Conservation (phyloP, 92 coral and sea anemone species). For the Metridium senile region DNA sequence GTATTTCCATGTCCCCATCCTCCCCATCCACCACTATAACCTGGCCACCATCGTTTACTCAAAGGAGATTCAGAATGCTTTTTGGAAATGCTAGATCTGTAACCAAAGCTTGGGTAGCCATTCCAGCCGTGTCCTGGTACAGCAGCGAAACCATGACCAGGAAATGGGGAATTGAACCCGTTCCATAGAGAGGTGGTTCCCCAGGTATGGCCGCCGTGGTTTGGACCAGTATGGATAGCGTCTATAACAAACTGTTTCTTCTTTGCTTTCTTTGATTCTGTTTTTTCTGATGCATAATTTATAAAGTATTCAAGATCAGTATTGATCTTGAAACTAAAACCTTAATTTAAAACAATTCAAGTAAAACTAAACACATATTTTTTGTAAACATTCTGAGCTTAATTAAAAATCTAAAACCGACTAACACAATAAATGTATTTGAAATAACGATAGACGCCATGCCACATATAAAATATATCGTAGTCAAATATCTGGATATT, state of each 20-base stretch:
- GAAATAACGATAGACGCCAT: no score
- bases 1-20: constrained; percentile 78
- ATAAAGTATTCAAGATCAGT: background rate
- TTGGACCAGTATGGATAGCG: constrained; percentile 90
- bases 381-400: no score
- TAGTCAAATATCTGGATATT: no score
- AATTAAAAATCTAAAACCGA: no score
- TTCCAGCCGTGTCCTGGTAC: constrained; percentile 58
- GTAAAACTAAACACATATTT: no score
- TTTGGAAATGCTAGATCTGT: constrained; percentile 62
- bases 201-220: constrained; percentile 86
- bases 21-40: constrained; percentile 92
- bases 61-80: constrained; percentile 17
- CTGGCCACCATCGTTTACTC: constrained; percentile 92
- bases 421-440: no score
- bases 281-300: constrained; percentile 2
- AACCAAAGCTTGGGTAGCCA: constrained; percentile 72
- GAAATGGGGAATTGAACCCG: constrained; percentile 37
- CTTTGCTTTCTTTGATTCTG: constrained; percentile 43
- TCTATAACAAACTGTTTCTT: constrained; percentile 91
- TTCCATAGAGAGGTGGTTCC: constrained; percentile 80
- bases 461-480: no score
- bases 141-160: constrained; percentile 59
- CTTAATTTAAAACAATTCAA: no score
- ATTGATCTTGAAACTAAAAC: no score